Percentiles rank a stretch among this genome's conserved stretches.
Evolutionary conservation across 2,113 vertebrate genomes (phyloP).

Genomic region (Phrynosoma blainvillii): DNA sequence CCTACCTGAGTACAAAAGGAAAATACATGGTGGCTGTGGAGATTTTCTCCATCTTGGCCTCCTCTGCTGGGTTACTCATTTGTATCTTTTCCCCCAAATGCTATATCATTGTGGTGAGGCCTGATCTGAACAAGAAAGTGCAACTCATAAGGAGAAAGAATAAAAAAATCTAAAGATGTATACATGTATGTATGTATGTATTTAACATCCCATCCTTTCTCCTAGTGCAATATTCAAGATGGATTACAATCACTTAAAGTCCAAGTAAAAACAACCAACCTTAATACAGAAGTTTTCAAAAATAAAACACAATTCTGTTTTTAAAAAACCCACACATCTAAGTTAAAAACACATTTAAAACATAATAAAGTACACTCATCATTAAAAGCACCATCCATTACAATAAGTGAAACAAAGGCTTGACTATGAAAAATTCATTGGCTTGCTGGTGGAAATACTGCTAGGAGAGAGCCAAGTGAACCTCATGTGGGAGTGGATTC

Average conservation of each 20-base stretch:
- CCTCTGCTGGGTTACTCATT: background rate
- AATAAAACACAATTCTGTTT: too few relatives aligned
- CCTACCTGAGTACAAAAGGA: background rate
- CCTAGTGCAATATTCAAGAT: background rate
- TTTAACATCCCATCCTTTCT: background rate
- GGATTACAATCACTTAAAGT: background rate
- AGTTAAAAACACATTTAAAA: background rate
- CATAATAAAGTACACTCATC: background rate
- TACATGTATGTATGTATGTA: background rate
- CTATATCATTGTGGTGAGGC: background rate
- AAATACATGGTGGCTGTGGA: conserved; percentile 10
- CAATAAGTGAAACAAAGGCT: too few relatives aligned
- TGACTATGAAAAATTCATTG: too few relatives aligned
- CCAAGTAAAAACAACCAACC: background rate
- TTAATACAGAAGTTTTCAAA: background rate
- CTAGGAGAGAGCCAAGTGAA: too few relatives aligned
- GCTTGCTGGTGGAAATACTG: too few relatives aligned
- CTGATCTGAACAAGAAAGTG: background rate
- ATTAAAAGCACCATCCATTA: too few relatives aligned
- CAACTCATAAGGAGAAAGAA: background rate
- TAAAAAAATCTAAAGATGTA: background rate
- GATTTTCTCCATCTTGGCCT: background rate
- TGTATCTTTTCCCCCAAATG: conserved; percentile 1
- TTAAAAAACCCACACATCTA: background rate
- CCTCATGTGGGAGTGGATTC: too few relatives aligned